Base-by-base conservation (phyloP, 2,113 vertebrate species). In the Colius striatus region DNA sequence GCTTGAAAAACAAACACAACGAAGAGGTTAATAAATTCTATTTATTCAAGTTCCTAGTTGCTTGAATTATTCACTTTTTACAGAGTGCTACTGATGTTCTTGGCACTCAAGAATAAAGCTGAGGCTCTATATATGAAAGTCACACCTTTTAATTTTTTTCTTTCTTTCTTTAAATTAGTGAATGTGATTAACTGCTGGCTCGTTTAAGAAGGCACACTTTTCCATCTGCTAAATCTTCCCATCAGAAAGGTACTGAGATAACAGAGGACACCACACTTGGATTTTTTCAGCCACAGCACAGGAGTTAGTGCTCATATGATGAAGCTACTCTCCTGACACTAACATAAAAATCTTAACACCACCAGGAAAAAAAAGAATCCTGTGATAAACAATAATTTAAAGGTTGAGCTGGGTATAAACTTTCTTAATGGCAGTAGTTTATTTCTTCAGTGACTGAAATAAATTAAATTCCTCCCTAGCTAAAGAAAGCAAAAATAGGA, bases 31-130 rank as follows among this genome's bases (percentile, higher is more conserved):
- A 92, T 53, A 81, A 71, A 90, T 60, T 53, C 22, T 82, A 22
- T 57, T 84, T 94, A 63, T 82, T 75, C 53, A 50, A 29, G 11
- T 81, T 68, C 16, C 11, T 83, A 62, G 76, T 80, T 60, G 29
- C 8, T 78, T 90, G 30, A 80, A 92, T 79, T 91, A 80, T 58
- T 63, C 2, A 65, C 47, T 76, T 92, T 73, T 87, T 57, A 78
- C 11, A 87, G 32, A 74, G 16, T 51, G n/a, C 12, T 85, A 36
- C 47, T 66, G 30, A 58, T 77, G 14, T 50, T 80, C 16, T 68
- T 45, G 65, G 26, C 22, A 89, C 23, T 75, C 84, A 48, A 83
- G 29, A 74, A 67, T 55, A 87, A 84, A 91, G 45, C 29, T 7
- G 10, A 63, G 9, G 15, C 4, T 89, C 14, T n/a, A 21, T 11